Evolutionary conservation across 2,888 invertebrate species (phyloP).

Genomic region (Melinaea menophilus): DNA sequence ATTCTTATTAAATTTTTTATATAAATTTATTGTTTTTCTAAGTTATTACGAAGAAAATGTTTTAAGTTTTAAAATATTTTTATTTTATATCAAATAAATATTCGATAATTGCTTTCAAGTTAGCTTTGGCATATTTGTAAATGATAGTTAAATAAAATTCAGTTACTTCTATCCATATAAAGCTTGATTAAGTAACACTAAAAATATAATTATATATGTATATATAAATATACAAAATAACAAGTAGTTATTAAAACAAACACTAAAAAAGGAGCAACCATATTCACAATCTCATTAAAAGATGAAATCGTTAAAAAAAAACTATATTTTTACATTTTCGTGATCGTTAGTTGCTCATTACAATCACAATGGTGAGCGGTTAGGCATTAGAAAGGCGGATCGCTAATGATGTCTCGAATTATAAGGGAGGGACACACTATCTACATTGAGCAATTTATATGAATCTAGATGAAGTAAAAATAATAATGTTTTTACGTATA

Average conservation of each 20-base stretch:
- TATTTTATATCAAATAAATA: no score
- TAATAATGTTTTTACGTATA: background rate
- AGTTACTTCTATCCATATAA: no score
- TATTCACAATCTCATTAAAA: constrained; percentile 33
- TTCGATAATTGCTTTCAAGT: no score
- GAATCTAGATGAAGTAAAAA: background rate
- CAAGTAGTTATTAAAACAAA: constrained; percentile 11
- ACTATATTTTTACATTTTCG: constrained; percentile 43
- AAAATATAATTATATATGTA: no score
- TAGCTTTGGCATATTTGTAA: no score
- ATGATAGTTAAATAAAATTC: no score
- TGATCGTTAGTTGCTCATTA: constrained; percentile 72
- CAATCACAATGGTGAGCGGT: constrained; percentile 69
- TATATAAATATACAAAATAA: background rate
- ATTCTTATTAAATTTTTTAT: background rate
- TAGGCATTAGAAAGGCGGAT: constrained; percentile 75
- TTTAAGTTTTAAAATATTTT: no score
- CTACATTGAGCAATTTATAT: constrained; percentile 2
- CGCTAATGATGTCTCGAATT: constrained; percentile 71
- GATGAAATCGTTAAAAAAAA: constrained; percentile 37
- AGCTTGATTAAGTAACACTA: no score
- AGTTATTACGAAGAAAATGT: no score
- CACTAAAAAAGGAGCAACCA: constrained; percentile 22
- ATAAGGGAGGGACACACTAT: constrained; percentile 22
- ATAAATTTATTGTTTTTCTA: no score